Evolutionary conservation across 2,113 vertebrate species (phyloP).

Genomic region (Clinocottus analis): DNA sequence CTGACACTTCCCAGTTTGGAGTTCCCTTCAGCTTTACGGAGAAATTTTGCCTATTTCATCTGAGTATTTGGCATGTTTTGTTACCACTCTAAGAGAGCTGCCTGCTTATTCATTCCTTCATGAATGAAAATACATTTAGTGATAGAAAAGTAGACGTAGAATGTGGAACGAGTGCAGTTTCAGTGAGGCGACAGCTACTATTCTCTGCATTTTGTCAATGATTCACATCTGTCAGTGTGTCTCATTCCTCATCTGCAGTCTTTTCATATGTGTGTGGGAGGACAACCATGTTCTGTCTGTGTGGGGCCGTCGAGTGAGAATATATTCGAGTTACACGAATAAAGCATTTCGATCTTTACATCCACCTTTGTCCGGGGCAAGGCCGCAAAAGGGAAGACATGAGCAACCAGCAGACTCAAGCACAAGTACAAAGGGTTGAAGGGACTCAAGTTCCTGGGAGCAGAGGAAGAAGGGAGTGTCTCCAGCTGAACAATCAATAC

Average conservation of each 20-base stretch:
- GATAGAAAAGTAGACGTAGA: not conserved
- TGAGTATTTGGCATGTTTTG: too few relatives aligned
- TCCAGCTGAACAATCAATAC: slow-evolving; percentile 59
- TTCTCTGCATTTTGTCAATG: not conserved
- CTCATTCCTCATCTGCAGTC: not conserved
- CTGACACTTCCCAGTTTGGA: too few relatives aligned
- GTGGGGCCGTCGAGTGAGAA: not conserved
- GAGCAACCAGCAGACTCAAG: slow-evolving; percentile 16
- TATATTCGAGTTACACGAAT: slow-evolving; percentile 17
- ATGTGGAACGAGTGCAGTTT: not conserved
- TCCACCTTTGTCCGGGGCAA: not conserved
- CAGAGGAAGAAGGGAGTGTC: slow-evolving; percentile 42
- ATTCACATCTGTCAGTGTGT: not conserved
- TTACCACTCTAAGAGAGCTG: too few relatives aligned
- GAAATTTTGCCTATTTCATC: too few relatives aligned
- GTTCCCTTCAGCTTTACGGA: too few relatives aligned
- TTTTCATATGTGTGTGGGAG: not conserved
- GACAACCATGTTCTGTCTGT: not conserved
- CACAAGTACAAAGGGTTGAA: slow-evolving; percentile 32
- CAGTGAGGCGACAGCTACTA: not conserved
- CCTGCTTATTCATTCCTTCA: not conserved
- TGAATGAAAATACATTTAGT: not conserved
- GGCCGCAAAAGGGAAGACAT: slow-evolving; percentile 7
- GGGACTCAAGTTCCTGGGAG: slow-evolving; percentile 15
- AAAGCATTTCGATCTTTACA: slow-evolving; percentile 9